Conservation (phyloP, 2,113 vertebrate species). For the Hemiprocne comata region DNA sequence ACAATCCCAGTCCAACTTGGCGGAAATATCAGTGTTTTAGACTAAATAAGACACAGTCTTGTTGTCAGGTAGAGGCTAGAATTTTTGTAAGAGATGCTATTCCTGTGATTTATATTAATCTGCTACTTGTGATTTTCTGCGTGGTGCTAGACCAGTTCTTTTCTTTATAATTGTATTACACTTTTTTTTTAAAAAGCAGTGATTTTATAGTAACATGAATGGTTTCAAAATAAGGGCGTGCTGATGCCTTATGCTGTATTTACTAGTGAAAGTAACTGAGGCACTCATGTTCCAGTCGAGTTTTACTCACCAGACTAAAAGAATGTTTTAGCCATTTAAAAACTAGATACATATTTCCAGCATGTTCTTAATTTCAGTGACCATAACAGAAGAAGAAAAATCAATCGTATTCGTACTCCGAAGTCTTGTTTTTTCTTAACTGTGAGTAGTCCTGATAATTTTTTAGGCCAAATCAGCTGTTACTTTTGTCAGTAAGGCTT, state of each 20-base stretch:
- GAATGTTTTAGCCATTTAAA: neutral
- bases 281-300: fast-evolving
- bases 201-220: neutral
- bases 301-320: neutral
- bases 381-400: neutral
- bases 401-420: fast-evolving
- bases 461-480: neutral
- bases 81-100: neutral
- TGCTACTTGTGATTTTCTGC: neutral
- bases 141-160: neutral
- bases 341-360: neutral
- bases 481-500: neutral
- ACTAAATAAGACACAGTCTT: neutral
- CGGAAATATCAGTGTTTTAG: neutral
- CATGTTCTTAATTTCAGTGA: neutral
- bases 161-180: neutral
- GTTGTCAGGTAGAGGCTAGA: neutral
- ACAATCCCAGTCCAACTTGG: neutral
- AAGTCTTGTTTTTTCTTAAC: neutral
- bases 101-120: neutral
- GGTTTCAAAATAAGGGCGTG: neutral
- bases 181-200: neutral
- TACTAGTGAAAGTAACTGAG: neutral
- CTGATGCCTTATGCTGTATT: neutral
- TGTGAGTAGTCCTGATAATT: neutral